phyloP scores from a whole-genome alignment of 2,113 vertebrate genomes.

The Columbina picui region DNA sequence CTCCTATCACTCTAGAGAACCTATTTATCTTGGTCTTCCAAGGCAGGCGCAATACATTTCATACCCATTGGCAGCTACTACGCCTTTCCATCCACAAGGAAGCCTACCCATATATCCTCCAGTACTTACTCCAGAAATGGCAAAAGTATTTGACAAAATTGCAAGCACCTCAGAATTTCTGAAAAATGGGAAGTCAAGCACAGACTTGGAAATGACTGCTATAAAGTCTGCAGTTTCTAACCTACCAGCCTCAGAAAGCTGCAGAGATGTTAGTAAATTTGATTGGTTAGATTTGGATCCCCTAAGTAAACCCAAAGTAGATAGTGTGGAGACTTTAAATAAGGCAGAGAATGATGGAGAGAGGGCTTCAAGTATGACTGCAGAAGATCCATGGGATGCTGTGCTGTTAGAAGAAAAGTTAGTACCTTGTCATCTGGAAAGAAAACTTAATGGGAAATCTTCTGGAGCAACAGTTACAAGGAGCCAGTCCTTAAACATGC shows the following conservation, averaged over 20 bases:
- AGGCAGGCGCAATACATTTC: constrained; percentile 82
- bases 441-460: constrained; percentile 80
- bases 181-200: constrained; percentile 87
- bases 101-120: constrained; percentile 74
- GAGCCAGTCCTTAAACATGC: constrained; percentile 90
- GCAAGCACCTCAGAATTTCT: constrained; percentile 95
- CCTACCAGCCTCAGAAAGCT: constrained; percentile 72
- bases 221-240: constrained; percentile 73
- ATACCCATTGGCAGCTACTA: constrained; percentile 81
- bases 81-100: constrained; percentile 79
- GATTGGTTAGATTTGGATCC: constrained; percentile 98
- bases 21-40: constrained; percentile 80
- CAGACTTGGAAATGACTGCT: constrained; percentile 77
- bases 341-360: constrained; percentile 35
- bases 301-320: constrained; percentile 87
- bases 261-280: constrained; percentile 82
- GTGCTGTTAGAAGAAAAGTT: constrained; percentile 88
- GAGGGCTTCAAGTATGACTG: constrained; percentile 46
- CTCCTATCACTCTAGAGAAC: constrained; percentile 74
- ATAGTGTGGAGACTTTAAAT: constrained; percentile 74
- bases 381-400: constrained; percentile 95
- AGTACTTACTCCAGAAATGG: constrained; percentile 89
- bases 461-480: constrained; percentile 84
- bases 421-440: constrained; percentile 69
- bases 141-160: constrained; percentile 94